Conservation (phyloP, 2,113 vertebrate genomes). For the Rhabdornis inornatus region DNA sequence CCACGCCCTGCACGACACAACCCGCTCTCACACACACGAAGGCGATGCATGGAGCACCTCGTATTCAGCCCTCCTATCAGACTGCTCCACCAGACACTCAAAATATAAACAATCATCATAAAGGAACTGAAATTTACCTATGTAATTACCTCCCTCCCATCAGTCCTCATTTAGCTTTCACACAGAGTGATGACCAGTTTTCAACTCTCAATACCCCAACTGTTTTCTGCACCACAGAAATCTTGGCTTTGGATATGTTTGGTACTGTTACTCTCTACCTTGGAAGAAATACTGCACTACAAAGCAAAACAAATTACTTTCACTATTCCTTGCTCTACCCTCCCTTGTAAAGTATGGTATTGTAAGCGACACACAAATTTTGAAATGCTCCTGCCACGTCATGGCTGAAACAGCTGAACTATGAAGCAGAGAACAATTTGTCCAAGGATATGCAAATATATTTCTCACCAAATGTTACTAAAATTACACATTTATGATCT, state of each 20-base stretch:
- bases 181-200: fast-evolving
- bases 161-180: not conserved
- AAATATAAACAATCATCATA: fast-evolving
- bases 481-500: slow-evolving; percentile 39
- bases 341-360: not conserved
- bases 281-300: not conserved
- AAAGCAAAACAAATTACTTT: not conserved
- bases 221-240: not conserved
- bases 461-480: not conserved
- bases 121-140: not conserved
- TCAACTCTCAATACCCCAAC: not conserved
- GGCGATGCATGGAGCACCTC: fast-evolving
- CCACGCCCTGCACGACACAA: slow-evolving; percentile 73
- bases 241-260: not conserved
- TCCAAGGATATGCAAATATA: slow-evolving; percentile 7
- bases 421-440: not conserved
- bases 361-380: not conserved
- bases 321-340: not conserved
- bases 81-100: fast-evolving
- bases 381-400: not conserved
- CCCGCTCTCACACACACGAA: not conserved
- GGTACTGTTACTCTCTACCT: not conserved
- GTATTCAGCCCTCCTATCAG: not conserved
- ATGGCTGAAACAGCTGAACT: not conserved
- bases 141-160: not conserved